Base-by-base conservation (phyloP, 2,113 vertebrate species). In the Rattus norvegicus region DNA sequence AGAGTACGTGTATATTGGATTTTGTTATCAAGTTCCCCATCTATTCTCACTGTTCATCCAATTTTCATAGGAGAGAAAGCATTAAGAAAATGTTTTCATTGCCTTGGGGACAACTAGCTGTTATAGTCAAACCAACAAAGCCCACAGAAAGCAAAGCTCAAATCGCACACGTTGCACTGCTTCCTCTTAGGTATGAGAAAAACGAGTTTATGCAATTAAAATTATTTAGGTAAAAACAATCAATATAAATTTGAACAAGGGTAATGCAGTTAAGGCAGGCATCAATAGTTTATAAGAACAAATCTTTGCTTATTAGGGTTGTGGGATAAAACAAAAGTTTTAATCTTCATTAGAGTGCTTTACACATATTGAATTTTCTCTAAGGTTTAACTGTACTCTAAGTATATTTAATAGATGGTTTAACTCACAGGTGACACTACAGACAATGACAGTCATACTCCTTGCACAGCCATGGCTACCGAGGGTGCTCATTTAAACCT, bases 71-170 rank as follows among this genome's bases (percentile, higher is more conserved):
- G 77, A 83, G 59, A 69, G 28, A 95, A 96, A 96, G 54, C 16
- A 39, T 79, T 69, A 93, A 89, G 24, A 26, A 49, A 93, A 69
- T 3, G 10, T 96, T 95, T 95, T 86, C 61, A 92, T 75, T 96
- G 79, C 93, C 63, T 96, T 79, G 95, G 92, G 93, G 87, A 96
- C 52, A 96, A 80, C 47, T 73, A 39, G 75, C 92, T 93, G 96
- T 93, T 97, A 81, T 88, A 93, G 86, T 95, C 65, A 93, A 93
- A 93, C 80, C 36, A 96, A 94, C 17, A 90, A 96, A 96, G 52
- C 11, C 13, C 69, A 94, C 16, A 93, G 88, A 84, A 90, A 88
- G 12, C 14, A 59, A 95, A 93, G 65, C 59, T 65, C 59, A 94
- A 90, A 90, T 54, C 30, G 85, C 0, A 36, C 39, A 52, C 4